Conservation (phyloP, 2,888 invertebrate genomes). For the Unio delphinus region DNA sequence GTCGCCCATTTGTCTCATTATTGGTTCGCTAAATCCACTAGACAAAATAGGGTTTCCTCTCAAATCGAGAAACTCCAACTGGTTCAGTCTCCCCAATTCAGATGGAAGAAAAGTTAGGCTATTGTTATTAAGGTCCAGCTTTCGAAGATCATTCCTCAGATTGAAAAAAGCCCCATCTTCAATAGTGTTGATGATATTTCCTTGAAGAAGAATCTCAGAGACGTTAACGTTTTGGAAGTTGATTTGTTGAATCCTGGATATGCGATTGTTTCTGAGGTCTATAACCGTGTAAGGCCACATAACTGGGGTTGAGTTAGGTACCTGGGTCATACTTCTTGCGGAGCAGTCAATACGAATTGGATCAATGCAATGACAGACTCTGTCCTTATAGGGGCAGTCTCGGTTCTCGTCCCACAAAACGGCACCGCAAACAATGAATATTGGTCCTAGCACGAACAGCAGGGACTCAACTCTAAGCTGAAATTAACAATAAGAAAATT, state of each 20-base stretch:
- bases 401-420: no score
- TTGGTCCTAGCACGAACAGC: no score
- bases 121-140: slow-evolving; percentile 27
- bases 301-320: no score
- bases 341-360: no score
- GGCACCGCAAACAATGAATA: no score
- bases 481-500: no score
- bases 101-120: slow-evolving; percentile 10
- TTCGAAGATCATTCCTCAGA: slow-evolving; percentile 15
- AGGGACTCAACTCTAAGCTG: no score
- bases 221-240: slow-evolving; percentile 30
- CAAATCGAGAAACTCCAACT: slow-evolving; percentile 23
- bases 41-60: slow-evolving; percentile 21
- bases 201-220: slow-evolving; percentile 17
- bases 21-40: slow-evolving; percentile 11
- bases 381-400: no score
- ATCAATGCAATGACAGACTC: no score
- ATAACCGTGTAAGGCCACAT: not conserved
- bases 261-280: slow-evolving; percentile 6
- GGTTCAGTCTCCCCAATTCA: slow-evolving; percentile 15
- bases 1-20: slow-evolving; percentile 30
- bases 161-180: slow-evolving; percentile 20
- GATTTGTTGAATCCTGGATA: not conserved
- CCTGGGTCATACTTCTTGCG: no score
- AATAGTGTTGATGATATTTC: slow-evolving; percentile 24